A percentile compares a stretch with the other conserved stretches of the same genome.
Evolutionary conservation across 2,113 vertebrate species (phyloP).

Genomic region (Zosterops japonicus): DNA sequence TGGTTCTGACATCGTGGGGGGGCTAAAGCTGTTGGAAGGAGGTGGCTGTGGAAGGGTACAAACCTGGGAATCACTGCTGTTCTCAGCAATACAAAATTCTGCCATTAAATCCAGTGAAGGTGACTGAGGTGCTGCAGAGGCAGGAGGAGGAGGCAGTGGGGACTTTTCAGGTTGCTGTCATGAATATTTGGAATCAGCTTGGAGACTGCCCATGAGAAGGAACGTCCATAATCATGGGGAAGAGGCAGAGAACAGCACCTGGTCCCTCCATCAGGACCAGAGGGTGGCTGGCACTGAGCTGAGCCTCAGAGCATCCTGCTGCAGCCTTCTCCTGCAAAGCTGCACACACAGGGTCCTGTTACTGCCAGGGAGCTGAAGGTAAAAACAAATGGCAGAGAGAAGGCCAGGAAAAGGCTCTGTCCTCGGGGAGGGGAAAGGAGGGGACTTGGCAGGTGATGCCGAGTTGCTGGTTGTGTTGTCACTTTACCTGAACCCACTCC

Average conservation of each 20-base stretch:
- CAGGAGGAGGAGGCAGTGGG: background rate
- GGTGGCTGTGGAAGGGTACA: background rate
- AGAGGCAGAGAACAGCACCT: background rate
- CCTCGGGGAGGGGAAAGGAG: background rate
- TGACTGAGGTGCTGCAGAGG: background rate
- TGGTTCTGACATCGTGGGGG: accelerated
- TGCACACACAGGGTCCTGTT: accelerated
- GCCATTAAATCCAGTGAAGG: background rate
- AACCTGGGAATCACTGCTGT: background rate
- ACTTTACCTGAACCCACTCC: background rate
- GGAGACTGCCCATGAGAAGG: background rate
- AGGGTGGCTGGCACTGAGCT: background rate
- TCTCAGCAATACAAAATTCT: background rate
- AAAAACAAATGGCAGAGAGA: background rate
- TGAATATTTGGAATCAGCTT: background rate
- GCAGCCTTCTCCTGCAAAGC: background rate
- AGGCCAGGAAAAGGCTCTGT: background rate
- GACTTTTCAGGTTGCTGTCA: background rate
- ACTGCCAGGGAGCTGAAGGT: background rate
- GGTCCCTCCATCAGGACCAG: background rate
- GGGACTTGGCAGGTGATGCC: background rate
- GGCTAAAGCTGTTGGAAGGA: background rate
- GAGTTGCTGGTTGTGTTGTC: background rate
- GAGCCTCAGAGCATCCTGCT: background rate
- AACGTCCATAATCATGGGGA: accelerated